Conservation (phyloP, 1,140 invertebrate genomes). For the Leptinotarsa undecemlineata region DNA sequence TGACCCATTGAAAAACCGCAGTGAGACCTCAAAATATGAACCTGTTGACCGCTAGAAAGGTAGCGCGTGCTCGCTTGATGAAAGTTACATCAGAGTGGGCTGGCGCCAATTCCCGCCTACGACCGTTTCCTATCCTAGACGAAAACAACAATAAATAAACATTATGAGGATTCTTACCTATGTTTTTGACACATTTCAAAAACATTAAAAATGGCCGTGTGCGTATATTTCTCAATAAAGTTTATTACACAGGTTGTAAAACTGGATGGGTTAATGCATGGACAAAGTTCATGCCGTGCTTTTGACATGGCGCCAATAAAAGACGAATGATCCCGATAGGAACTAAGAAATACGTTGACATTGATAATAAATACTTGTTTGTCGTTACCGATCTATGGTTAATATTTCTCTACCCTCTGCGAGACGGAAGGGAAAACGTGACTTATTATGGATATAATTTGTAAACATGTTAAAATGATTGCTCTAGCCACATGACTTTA, state of each 20-base stretch:
- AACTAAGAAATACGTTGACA: too few relatives aligned
- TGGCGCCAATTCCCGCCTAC: conserved; percentile 26
- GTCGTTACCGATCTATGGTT: too few relatives aligned
- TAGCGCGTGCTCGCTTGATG: conserved; percentile 16
- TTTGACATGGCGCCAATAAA: not conserved
- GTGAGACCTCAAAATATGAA: conserved; percentile 24
- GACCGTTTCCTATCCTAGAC: conserved; percentile 8
- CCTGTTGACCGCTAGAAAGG: conserved; percentile 25
- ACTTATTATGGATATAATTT: too few relatives aligned
- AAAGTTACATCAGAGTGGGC: conserved; percentile 28
- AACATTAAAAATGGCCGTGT: conserved; percentile 4
- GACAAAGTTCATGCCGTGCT: not conserved
- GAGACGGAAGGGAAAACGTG: too few relatives aligned
- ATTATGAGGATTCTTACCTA: conserved; percentile 11
- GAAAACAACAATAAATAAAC: conserved; percentile 24
- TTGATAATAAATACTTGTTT: too few relatives aligned
- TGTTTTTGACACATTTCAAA: conserved; percentile 21
- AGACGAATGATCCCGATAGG: conserved; percentile 1
- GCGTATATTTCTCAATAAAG: conserved; percentile 15
- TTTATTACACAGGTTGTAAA: conserved; percentile 8
- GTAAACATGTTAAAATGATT: too few relatives aligned
- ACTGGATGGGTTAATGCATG: not conserved
- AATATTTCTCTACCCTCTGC: too few relatives aligned
- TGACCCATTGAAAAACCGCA: not conserved
- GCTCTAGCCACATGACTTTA: too few relatives aligned